A percentile compares a stretch with the other conserved stretches of the same genome.
These are phyloP conservation scores for Lasaia peninsularis DNA, from an alignment of 1,140 invertebrate genomes.

Conservation along the genomic window DNA sequence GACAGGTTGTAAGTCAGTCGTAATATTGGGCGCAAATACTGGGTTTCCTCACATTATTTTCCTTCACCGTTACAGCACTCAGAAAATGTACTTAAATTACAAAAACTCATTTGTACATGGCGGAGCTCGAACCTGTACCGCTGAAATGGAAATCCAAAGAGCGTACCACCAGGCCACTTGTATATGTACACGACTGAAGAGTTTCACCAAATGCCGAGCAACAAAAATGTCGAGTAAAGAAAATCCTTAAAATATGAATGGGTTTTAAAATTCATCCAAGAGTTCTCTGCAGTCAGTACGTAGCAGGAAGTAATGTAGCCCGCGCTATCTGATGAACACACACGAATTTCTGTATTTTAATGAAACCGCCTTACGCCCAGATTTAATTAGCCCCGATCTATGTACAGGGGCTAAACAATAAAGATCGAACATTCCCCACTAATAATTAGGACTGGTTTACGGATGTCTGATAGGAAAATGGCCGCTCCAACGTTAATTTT, in stretches of 20 bases:
- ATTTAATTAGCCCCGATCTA: slow-evolving; percentile 70
- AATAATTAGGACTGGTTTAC: slow-evolving; percentile 63
- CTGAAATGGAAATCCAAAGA: no score
- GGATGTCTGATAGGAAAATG: slow-evolving; percentile 53
- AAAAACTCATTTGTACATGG: no score
- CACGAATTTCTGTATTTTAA: slow-evolving; percentile 65
- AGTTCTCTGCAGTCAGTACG: slow-evolving; percentile 3
- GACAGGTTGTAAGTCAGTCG: no score
- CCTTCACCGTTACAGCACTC: no score
- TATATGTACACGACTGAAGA: no score
- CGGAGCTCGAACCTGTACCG: no score
- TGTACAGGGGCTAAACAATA: slow-evolving; percentile 62
- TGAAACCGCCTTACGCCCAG: slow-evolving; percentile 47
- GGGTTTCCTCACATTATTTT: no score
- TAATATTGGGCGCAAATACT: no score
- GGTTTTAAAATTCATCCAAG: not conserved
- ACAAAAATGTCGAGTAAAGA: no score
- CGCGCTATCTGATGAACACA: slow-evolving; percentile 64
- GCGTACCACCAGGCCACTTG: no score
- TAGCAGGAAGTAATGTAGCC: slow-evolving; percentile 15
- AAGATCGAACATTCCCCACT: slow-evolving; percentile 61
- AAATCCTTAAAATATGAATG: not conserved
- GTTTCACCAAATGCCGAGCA: not conserved
- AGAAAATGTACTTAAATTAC: no score
- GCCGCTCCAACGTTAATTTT: slow-evolving; percentile 45